These are phyloP conservation scores for Melipona bicolor DNA, from an alignment of 2,888 invertebrate genomes.

Conservation along the genomic window DNA sequence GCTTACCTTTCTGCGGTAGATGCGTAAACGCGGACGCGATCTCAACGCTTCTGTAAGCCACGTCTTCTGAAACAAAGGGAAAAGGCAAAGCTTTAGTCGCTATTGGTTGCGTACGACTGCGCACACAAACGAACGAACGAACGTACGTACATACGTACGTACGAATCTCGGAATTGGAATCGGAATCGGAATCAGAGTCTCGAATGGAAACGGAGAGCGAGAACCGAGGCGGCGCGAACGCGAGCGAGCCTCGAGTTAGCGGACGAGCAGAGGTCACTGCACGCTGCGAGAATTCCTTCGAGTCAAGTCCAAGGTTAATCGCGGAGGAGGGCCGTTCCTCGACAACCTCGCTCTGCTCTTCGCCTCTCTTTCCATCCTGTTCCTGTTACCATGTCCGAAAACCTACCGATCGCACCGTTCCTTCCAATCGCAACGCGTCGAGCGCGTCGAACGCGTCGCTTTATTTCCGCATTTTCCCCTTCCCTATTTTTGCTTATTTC, in stretches of 20 bases:
- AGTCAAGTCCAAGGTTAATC: constrained; percentile 83
- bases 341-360: constrained; percentile 33
- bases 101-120: neutral
- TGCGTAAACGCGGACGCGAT: constrained; percentile 84
- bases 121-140: neutral
- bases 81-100: neutral
- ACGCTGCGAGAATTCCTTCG: constrained; percentile 78
- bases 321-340: constrained; percentile 70
- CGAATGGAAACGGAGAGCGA: constrained; percentile 23
- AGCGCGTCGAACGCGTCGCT: neutral
- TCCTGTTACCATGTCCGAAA: constrained; percentile 25
- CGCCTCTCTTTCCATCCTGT: constrained; percentile 10
- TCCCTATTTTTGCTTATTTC: neutral
- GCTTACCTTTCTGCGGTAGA: constrained; percentile 83
- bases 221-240: constrained; percentile 22
- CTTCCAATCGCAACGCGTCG: neutral
- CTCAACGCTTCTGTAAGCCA: constrained; percentile 85
- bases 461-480: neutral
- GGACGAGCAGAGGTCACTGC: constrained; percentile 77
- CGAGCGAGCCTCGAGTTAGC: constrained; percentile 45
- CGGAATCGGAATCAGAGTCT: constrained; percentile 18
- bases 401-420: constrained; percentile 7
- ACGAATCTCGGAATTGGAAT: neutral
- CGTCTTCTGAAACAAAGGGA: constrained; percentile 84
- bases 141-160: neutral